Percentiles rank a stretch among this genome's conserved stretches.
Evolutionary conservation across 1,140 invertebrate genomes (phyloP).

Genomic region (Brachionus paranguensis): DNA sequence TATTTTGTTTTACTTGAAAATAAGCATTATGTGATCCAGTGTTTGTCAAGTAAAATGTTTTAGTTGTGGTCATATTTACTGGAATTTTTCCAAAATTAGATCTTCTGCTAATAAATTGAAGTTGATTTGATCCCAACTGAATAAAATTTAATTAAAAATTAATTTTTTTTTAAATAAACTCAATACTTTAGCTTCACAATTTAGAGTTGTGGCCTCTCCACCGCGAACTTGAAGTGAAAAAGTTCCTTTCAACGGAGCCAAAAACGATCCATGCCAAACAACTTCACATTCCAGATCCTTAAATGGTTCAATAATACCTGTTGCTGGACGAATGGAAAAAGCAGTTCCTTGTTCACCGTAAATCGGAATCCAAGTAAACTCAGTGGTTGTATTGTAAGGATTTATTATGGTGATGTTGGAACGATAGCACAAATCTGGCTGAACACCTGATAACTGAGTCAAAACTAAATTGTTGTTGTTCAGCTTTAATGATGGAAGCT

Average conservation of each 20-base stretch:
- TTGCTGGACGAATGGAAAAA: constrained; percentile 54
- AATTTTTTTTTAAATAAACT: background rate
- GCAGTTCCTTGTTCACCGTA: constrained; percentile 51
- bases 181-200: constrained; percentile 50
- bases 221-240: constrained; percentile 51
- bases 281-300: constrained; percentile 55
- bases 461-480: constrained; percentile 47
- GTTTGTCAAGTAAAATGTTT: constrained; percentile 50
- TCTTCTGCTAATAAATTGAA: constrained; percentile 50
- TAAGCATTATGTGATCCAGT: constrained; percentile 52
- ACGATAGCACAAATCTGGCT: constrained; percentile 50
- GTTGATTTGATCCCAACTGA: constrained; percentile 50
- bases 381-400: constrained; percentile 50
- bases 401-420: constrained; percentile 52
- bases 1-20: constrained; percentile 48
- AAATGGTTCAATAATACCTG: constrained; percentile 51
- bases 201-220: constrained; percentile 46
- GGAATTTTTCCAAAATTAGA: constrained; percentile 52
- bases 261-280: constrained; percentile 54
- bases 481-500: constrained; percentile 49
- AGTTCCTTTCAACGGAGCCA: constrained; percentile 52
- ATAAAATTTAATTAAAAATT: background rate
- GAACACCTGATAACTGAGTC: constrained; percentile 47
- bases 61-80: constrained; percentile 51
- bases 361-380: constrained; percentile 54